phyloP scores from a whole-genome alignment of 2,888 invertebrate species.

The Ptychoptera contaminata region DNA sequence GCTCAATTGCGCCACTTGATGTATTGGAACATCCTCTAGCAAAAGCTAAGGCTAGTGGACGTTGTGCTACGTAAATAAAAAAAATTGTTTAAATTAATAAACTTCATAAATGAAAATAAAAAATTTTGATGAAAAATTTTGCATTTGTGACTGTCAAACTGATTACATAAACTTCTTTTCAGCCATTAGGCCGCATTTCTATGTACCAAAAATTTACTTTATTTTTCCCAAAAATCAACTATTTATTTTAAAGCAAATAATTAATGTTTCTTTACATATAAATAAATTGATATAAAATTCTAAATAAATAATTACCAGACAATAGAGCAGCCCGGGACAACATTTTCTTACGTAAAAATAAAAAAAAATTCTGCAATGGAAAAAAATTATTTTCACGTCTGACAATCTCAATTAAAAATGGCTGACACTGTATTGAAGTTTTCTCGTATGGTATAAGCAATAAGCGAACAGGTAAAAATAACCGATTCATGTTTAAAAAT shows the following conservation, averaged over 20 bases:
- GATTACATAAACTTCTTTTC: slow-evolving; percentile 38
- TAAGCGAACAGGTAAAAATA: too few relatives aligned
- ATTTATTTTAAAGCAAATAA: background rate
- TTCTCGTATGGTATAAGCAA: too few relatives aligned
- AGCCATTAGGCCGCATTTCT: slow-evolving; percentile 18
- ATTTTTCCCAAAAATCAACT: background rate
- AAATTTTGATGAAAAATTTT: slow-evolving; percentile 1
- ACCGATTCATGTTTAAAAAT: too few relatives aligned
- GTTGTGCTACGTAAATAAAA: slow-evolving; percentile 27
- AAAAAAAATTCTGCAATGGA: too few relatives aligned
- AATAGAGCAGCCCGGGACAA: slow-evolving; percentile 51
- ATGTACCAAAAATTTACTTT: slow-evolving; percentile 18
- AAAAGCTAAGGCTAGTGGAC: slow-evolving; percentile 29
- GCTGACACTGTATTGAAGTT: too few relatives aligned
- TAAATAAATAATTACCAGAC: slow-evolving; percentile 37
- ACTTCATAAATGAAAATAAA: slow-evolving; percentile 7
- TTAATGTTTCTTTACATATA: background rate
- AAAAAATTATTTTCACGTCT: too few relatives aligned
- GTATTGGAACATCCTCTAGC: slow-evolving; percentile 34
- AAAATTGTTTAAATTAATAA: slow-evolving; percentile 4
- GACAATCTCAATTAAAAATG: too few relatives aligned
- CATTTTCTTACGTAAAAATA: slow-evolving; percentile 33
- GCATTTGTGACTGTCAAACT: slow-evolving; percentile 15
- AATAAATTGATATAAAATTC: slow-evolving; percentile 9
- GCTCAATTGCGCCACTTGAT: slow-evolving; percentile 46